phyloP scores from a whole-genome alignment of 1,140 invertebrate species.

The Laodelphax striatellus region DNA sequence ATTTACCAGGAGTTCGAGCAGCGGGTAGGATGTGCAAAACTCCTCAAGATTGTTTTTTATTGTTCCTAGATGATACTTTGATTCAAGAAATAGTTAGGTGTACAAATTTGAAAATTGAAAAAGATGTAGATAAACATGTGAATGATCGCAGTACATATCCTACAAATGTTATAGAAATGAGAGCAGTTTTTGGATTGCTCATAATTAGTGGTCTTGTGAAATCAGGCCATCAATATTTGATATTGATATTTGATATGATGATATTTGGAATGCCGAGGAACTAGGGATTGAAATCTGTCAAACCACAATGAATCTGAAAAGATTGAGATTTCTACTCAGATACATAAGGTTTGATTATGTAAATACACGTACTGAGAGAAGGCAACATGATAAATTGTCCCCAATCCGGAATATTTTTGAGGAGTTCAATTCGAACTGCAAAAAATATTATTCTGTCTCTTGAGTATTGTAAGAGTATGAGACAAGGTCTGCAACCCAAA shows the following conservation, averaged over 20 bases:
- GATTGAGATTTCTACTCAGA: constrained; percentile 24
- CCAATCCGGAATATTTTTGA: constrained; percentile 26
- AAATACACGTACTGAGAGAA: constrained; percentile 22
- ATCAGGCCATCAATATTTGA: constrained; percentile 16
- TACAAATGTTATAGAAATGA: constrained; percentile 6
- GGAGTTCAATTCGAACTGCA: constrained; percentile 12
- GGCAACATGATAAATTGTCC: constrained; percentile 26
- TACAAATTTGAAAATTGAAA: constrained; percentile 8
- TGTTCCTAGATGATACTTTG: constrained; percentile 8
- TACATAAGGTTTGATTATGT: constrained; percentile 26
- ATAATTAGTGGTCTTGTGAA: constrained; percentile 22
- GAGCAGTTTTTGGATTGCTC: constrained; percentile 20
- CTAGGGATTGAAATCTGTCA: constrained; percentile 20
- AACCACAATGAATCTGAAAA: constrained; percentile 20
- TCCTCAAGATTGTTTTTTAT: constrained; percentile 8
- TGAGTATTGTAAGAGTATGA: constrained; percentile 13
- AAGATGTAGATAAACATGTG: not conserved
- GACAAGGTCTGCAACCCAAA: not conserved
- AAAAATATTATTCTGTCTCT: constrained; percentile 19
- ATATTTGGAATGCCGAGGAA: constrained; percentile 25
- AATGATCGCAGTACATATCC: not conserved
- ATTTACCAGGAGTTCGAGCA: constrained; percentile 10
- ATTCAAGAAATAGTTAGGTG: constrained; percentile 7
- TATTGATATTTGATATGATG: too few species aligned
- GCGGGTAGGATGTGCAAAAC: constrained; percentile 8